phyloP scores from a whole-genome alignment of 2,797 vertebrate species.

The Hapalemur alaotrensis region DNA sequence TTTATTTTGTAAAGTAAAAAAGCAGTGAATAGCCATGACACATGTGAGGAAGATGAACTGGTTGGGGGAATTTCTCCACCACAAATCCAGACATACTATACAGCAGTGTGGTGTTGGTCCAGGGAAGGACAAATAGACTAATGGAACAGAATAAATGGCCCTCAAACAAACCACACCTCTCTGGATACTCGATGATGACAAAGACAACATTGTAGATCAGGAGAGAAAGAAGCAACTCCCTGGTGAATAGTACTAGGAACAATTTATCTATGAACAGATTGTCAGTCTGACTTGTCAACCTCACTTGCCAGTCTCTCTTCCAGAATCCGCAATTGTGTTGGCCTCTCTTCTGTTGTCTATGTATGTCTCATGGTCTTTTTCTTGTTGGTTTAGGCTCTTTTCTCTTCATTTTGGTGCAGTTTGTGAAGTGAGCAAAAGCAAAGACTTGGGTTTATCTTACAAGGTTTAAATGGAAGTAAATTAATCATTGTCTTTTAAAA shows the following conservation, averaged over 20 bases:
- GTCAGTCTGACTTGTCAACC: not conserved
- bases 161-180: not conserved
- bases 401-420: not conserved
- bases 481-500: not conserved
- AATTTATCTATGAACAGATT: not conserved
- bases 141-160: not conserved
- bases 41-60: not conserved
- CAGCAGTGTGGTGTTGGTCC: not conserved
- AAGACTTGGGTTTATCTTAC: not conserved
- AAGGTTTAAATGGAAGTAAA: not conserved
- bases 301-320: not conserved
- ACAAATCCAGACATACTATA: not conserved
- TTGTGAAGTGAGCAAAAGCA: not conserved
- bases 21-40: not conserved
- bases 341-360: not conserved
- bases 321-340: not conserved
- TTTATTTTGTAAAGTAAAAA: not conserved
- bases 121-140: too few relatives aligned
- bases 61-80: not conserved
- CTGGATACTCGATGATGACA: not conserved
- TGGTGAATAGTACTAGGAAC: not conserved
- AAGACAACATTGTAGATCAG: not conserved
- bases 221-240: not conserved
- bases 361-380: not conserved
- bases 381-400: not conserved